Evolutionary conservation across 2,888 invertebrate species (phyloP).

Genomic region (Ormyrus rosae): DNA sequence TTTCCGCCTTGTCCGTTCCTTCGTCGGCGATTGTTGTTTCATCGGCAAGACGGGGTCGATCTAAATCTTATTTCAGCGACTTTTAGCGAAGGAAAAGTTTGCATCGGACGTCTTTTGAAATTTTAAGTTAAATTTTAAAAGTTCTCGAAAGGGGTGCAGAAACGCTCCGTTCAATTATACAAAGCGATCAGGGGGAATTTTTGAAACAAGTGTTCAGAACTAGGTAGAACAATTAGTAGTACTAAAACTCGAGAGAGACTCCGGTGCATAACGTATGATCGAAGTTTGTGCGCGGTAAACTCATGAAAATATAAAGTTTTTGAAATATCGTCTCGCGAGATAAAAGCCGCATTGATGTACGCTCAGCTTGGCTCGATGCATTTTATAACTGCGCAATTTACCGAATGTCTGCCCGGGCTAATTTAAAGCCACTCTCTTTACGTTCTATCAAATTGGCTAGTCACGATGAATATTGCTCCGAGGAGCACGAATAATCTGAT

Average conservation of each 20-base stretch:
- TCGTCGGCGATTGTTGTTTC: not conserved
- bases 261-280: constrained; percentile 32
- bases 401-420: constrained; percentile 1
- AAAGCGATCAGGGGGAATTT: too few relatives aligned
- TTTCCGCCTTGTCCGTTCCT: not conserved
- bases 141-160: not conserved
- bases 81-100: too few relatives aligned
- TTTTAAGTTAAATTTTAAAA: not conserved
- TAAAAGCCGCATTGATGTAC: constrained; percentile 29
- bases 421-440: constrained; percentile 13
- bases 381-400: constrained; percentile 20
- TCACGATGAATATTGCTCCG: not conserved
- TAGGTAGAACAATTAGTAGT: constrained; percentile 27
- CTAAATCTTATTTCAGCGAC: not conserved
- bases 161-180: too few relatives aligned
- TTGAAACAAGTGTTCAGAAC: not conserved
- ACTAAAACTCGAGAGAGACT: constrained; percentile 8
- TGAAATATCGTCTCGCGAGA: constrained; percentile 37
- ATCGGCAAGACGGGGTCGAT: not conserved
- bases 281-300: constrained; percentile 40
- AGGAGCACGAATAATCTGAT: not conserved
- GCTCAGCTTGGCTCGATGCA: not conserved
- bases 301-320: constrained; percentile 47
- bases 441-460: not conserved
- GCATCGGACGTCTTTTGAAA: too few relatives aligned